Evolutionary conservation across 2,888 invertebrate species (phyloP), one percentile per base, ranked within the genome.

Genomic region (Pachliopta kotzebuea): DNA sequence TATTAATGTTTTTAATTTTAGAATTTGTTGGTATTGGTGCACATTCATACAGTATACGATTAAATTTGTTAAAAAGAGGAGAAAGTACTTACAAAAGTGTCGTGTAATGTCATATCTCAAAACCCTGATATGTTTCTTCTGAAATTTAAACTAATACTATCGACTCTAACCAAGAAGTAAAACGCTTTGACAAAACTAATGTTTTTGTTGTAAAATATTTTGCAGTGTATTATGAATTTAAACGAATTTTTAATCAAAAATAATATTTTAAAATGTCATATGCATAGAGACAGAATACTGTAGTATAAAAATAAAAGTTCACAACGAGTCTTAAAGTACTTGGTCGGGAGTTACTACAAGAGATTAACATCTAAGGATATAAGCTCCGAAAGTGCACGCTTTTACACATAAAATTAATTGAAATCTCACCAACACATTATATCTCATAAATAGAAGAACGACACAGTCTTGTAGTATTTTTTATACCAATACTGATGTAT

Each of bases 341-440:
- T 90, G 90, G 90, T 90, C 90, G 83, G 89, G 90, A 87, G 81
- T 80, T 79, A 84, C 90, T 89, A 89, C 84, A 82, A 90, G 88
- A 88, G 75, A 83, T 87, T 90, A 88, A 84, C 75, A 73, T 80
- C 86, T 90, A 89, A 74, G 85, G 89, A 88, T 87, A 85, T 88
- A 89, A 90, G 91, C 90, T 90, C 90, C 81, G 76, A 86, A 84
- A 88, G 86, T 88, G 91, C 89, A 77, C 81, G 81, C 86, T 86
- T n/a, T 84, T 75, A 74, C 78, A 82, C 80, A 81, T 82, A 84
- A 68, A 80, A 81, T 77, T 76, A 72, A 76, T 80, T 80, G 77
- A 82, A 84, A 80, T 74, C 81, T 26, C 52, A 42, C 52, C 37
- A 59, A 79, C 79, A 75, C 76, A 79, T 76, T 81, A 84, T 89